Base-by-base conservation (phyloP, 1,140 invertebrate genomes). In the Sweltsa coloradensis region DNA sequence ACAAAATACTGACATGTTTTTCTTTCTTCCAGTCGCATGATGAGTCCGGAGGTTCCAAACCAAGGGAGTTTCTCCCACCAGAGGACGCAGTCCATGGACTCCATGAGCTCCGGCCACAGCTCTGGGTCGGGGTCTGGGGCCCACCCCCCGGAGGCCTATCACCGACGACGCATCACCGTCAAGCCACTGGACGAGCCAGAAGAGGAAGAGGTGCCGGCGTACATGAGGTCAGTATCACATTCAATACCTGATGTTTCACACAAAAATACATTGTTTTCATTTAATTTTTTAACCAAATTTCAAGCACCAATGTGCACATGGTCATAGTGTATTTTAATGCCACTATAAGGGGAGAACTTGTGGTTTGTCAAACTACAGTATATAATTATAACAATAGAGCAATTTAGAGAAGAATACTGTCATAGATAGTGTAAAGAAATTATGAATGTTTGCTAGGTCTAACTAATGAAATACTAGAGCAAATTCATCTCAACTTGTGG, bases 71-170 rank as follows among this genome's bases (percentile, higher is more conserved):
- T 19, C 11, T 6, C 31, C 9, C 55, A 57, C 41, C 55, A 59
- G 19, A 41, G 58, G 22, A 59, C 58, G 3, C 57, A 55, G 45
- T 61, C 59, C 5, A 41, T 59, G 45, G 59, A 61, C 36, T 61
- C 59, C n/a, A 55, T 57, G 49, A 61, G 59, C 47, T 60, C 58
- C 9, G 59, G 59, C 1, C 59, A 61, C 44, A 57, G 55, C 48
- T 60, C 58, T 4, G 58, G 54, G 22, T 55, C 54, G 18, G 47
- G 54, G 23, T 37, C 26, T 16, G 45, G 21, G 36, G 39, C 19
- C 26, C 34, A 45, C 26, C 16, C 22, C 5, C 29, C 21, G 14
- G 1, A 21, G 26, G 6, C 21, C n/a, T n/a, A n/a, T n/a, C n/a
- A n/a, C n/a, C 43, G 43, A 3, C 18, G 43, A 16, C 43, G 27